Evolutionary conservation across 2,797 vertebrate species (phyloP).

Genomic region (Argentina silus): DNA sequence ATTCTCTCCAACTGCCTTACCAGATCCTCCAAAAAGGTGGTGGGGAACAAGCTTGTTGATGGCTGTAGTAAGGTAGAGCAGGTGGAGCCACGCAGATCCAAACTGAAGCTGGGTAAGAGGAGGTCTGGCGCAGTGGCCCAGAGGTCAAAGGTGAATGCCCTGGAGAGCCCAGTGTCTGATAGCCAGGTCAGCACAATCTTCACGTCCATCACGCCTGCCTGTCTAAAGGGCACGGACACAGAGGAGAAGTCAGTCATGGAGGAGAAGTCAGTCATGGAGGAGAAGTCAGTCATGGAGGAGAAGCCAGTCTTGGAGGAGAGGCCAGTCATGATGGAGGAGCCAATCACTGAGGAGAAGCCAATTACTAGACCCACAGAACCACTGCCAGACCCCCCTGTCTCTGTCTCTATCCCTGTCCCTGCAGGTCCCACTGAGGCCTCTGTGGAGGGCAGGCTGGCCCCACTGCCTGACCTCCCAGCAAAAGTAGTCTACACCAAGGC

Average conservation of each 20-base stretch:
- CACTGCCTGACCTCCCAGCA: slow-evolving; percentile 66
- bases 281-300: slow-evolving; percentile 33
- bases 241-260: slow-evolving; percentile 40
- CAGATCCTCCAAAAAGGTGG: slow-evolving; percentile 84
- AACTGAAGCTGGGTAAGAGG: slow-evolving; percentile 87
- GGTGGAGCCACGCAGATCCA: slow-evolving; percentile 80
- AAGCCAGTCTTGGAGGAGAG: slow-evolving; percentile 25
- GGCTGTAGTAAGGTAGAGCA: slow-evolving; percentile 79
- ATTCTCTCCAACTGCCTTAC: slow-evolving; percentile 98
- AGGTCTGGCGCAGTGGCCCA: slow-evolving; percentile 71
- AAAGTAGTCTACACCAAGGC: slow-evolving; percentile 78
- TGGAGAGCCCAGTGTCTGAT: slow-evolving; percentile 78
- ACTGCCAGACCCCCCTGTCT: slow-evolving; percentile 21
- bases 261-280: slow-evolving; percentile 35
- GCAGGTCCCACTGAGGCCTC: slow-evolving; percentile 43
- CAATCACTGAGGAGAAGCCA: slow-evolving; percentile 24
- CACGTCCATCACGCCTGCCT: slow-evolving; percentile 29
- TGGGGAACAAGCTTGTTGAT: slow-evolving; percentile 66
- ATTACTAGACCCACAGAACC: slow-evolving; percentile 37
- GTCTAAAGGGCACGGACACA: slow-evolving; percentile 43
- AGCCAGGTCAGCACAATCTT: slow-evolving; percentile 70
- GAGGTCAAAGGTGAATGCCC: slow-evolving; percentile 63
- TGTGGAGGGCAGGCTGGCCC: slow-evolving; percentile 43
- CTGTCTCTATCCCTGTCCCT: slow-evolving; percentile 6
- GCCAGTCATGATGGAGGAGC: slow-evolving; percentile 12